Conservation (phyloP, 1,140 invertebrate species). For the Brachionus paranguensis region DNA sequence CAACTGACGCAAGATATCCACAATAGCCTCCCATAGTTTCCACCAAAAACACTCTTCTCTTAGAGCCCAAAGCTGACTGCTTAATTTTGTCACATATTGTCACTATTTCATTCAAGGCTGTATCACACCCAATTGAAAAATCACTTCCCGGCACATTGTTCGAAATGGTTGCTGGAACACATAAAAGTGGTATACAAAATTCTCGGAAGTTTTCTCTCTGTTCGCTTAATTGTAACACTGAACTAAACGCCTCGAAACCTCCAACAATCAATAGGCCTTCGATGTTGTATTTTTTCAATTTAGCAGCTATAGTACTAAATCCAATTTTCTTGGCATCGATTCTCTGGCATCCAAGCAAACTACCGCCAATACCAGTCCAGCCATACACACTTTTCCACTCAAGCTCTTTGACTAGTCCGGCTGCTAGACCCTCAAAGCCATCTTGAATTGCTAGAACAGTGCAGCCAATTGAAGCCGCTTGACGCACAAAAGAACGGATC, state of each 20-base stretch:
- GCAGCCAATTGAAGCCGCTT: constrained; percentile 80
- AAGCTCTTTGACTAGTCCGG: constrained; percentile 58
- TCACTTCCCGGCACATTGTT: constrained; percentile 77
- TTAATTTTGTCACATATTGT: constrained; percentile 82
- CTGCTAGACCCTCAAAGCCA: constrained; percentile 84
- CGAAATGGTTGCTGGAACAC: constrained; percentile 94
- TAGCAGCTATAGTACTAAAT: constrained; percentile 70
- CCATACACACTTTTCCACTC: constrained; percentile 32
- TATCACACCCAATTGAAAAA: constrained; percentile 93
- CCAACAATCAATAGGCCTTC: constrained; percentile 89
- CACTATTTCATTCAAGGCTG: constrained; percentile 84
- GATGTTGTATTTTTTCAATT: constrained; percentile 79
- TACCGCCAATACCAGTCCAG: constrained; percentile 24
- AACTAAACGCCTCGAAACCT: constrained; percentile 81
- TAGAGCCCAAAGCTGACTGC: constrained; percentile 60
- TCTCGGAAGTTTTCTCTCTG: constrained; percentile 65
- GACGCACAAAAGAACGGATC: constrained; percentile 88
- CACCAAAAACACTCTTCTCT: constrained; percentile 72
- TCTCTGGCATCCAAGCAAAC: constrained; percentile 34
- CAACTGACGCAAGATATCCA: constrained; percentile 86
- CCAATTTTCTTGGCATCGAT: constrained; percentile 41
- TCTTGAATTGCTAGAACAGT: constrained; percentile 88
- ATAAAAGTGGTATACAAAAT: constrained; percentile 87
- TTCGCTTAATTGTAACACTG: constrained; percentile 71
- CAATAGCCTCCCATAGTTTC: constrained; percentile 98